Evolutionary conservation across 2,888 invertebrate species (phyloP), one percentile per base, ranked within the genome.

Genomic region (Archaeoteleia sp.): DNA sequence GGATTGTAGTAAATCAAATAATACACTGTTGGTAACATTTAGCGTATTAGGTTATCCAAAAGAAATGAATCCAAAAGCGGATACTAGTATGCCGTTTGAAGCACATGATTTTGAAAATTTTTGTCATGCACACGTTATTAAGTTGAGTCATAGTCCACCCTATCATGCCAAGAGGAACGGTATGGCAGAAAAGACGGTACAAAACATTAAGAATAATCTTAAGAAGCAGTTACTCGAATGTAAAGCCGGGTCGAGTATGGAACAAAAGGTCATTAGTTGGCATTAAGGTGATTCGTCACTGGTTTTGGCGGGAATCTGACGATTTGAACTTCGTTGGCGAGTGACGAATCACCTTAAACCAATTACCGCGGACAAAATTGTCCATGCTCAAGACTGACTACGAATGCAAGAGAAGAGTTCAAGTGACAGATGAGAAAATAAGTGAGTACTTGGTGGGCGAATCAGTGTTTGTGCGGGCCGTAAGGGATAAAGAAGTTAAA

Each of bases 111-210:
- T 57, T 15, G 27, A 51, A n/a, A 10, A 34, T 3, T 67, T 70
- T 40, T 61, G 54, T 42, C 35, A 13, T 1, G 6, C 17, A 8
- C 15, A 63, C 32, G 49, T 29, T 2, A 60, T 61, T 17, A 39
- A 61, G 29, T 45, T 74, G 14, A 66, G 62, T 6, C 68, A 76
- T 14, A 62, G 67, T 49, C 67, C 69, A 25, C 63, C 72, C 1
- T 75, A 77, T 51, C 71, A 74, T 34, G 67, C 76, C 9, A 49
- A 74, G 42, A 70, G 68, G 27, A 74, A 74, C 45, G 73, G 74
- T 30, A 13, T 55, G 39, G 70, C 74, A 6, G 70, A 76, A 63
- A 65, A 66, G 48, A 53, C 46, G 0, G 73, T 74, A 1, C 66
- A 73, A 48, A 58, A 57, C 4, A 53, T 69, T 14, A 76, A 76